Percentiles rank a stretch among this genome's conserved stretches.
Evolutionary conservation across 2,888 invertebrate genomes (phyloP).

Genomic region (Calameuta pallipes): DNA sequence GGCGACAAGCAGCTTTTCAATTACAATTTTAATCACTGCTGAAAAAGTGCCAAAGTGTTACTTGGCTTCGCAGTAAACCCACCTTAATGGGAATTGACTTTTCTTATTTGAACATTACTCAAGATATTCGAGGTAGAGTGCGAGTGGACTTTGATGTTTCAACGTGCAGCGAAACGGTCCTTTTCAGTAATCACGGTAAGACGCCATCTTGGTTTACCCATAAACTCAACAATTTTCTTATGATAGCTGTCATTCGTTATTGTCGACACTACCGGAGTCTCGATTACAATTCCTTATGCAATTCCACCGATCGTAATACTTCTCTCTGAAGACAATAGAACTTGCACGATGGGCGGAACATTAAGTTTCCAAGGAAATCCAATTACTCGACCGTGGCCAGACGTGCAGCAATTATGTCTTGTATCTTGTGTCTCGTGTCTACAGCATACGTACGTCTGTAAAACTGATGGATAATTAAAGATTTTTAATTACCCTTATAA

Average conservation of each 20-base stretch:
- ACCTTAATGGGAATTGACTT: slow-evolving; percentile 21
- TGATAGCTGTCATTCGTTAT: neutral
- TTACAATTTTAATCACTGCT: slow-evolving; percentile 18
- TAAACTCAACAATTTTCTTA: neutral
- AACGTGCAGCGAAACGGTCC: neutral
- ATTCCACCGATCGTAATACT: neutral
- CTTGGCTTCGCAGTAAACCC: slow-evolving; percentile 2
- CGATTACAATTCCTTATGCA: neutral
- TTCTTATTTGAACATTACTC: slow-evolving; percentile 19
- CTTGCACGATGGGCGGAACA: neutral
- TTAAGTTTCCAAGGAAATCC: neutral
- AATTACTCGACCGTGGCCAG: neutral
- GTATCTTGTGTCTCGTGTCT: neutral
- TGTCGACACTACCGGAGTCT: neutral
- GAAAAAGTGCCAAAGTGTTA: slow-evolving; percentile 8
- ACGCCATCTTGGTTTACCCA: neutral
- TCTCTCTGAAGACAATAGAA: neutral
- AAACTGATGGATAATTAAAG: neutral
- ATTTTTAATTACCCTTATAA: neutral
- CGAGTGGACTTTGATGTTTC: neutral
- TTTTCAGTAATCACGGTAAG: neutral
- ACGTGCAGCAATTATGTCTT: neutral
- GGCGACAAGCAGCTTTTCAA: slow-evolving; percentile 6
- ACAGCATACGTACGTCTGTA: neutral
- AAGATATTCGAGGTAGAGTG: neutral